Percentiles rank a stretch among this genome's conserved stretches.
phyloP scores from a whole-genome alignment of 2,888 invertebrate genomes.

The Myopa testacea region DNA sequence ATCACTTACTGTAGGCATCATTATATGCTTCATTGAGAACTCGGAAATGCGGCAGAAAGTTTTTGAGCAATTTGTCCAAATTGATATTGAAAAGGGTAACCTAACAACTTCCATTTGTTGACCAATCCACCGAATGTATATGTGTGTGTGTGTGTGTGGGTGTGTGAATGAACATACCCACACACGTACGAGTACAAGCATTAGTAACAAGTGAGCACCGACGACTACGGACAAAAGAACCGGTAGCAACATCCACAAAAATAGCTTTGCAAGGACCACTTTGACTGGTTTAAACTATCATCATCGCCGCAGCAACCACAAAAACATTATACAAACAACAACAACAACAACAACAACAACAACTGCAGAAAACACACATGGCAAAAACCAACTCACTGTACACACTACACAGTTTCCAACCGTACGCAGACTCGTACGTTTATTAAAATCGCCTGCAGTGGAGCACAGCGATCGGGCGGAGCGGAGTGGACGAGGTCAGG shows the following conservation, averaged over 20 bases:
- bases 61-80: conserved; percentile 13
- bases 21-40: not conserved
- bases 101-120: not conserved
- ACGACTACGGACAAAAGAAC: not conserved
- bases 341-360: conserved; percentile 26
- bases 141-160: not conserved
- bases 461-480: not conserved
- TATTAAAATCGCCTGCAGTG: not conserved
- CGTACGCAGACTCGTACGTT: not conserved
- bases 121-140: not conserved
- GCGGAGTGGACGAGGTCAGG: not conserved
- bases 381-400: conserved; percentile 1
- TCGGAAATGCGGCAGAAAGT: not conserved
- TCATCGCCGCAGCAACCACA: conserved; percentile 45
- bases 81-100: conserved; percentile 14
- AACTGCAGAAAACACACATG: conserved; percentile 20
- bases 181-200: too few relatives aligned
- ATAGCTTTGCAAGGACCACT: conserved; percentile 24
- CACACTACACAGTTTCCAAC: not conserved
- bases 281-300: conserved; percentile 43
- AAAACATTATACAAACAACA: conserved; percentile 32
- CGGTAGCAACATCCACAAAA: conserved; percentile 19
- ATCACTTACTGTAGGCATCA: not conserved
- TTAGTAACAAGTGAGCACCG: too few relatives aligned
- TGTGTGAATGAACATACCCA: too few relatives aligned